Evolutionary conservation across 2,888 invertebrate species (phyloP).

Genomic region (Cloeon dipterum): DNA sequence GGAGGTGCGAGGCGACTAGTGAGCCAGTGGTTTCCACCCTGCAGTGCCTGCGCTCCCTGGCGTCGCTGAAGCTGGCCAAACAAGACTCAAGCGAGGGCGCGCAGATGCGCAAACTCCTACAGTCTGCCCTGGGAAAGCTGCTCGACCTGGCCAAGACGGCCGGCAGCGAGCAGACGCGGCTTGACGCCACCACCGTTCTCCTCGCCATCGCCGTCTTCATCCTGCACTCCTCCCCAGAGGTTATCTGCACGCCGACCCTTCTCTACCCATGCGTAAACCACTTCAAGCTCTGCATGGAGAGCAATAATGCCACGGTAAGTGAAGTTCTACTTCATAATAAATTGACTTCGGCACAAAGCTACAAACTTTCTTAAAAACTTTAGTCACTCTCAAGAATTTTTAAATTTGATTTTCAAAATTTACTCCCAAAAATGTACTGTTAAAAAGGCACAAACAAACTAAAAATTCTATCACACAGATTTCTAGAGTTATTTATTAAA

Average conservation of each 20-base stretch:
- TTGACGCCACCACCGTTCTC: slow-evolving; percentile 71
- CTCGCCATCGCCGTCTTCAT: slow-evolving; percentile 75
- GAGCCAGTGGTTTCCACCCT: slow-evolving; percentile 52
- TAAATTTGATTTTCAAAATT: too few relatives aligned
- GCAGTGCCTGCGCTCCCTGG: slow-evolving; percentile 45
- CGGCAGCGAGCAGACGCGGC: slow-evolving; percentile 44
- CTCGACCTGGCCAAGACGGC: slow-evolving; percentile 68
- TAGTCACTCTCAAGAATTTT: too few relatives aligned
- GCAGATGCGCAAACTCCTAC: slow-evolving; percentile 60
- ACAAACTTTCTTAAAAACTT: too few relatives aligned
- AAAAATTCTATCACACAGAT: too few relatives aligned
- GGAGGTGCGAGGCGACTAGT: slow-evolving; percentile 37
- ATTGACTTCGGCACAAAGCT: too few relatives aligned
- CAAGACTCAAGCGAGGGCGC: slow-evolving; percentile 31
- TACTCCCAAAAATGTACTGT: too few relatives aligned
- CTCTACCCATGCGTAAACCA: slow-evolving; percentile 84
- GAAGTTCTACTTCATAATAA: slow-evolving; percentile 11
- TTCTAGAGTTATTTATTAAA: too few relatives aligned
- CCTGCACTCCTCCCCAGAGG: slow-evolving; percentile 54
- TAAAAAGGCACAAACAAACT: too few relatives aligned
- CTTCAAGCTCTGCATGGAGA: slow-evolving; percentile 61
- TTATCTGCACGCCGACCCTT: slow-evolving; percentile 53
- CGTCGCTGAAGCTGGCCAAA: slow-evolving; percentile 24
- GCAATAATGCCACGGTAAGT: slow-evolving; percentile 32
- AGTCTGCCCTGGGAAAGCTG: slow-evolving; percentile 72